Conservation (phyloP, 2,113 vertebrate genomes). For the Limnothrissa miodon region DNA sequence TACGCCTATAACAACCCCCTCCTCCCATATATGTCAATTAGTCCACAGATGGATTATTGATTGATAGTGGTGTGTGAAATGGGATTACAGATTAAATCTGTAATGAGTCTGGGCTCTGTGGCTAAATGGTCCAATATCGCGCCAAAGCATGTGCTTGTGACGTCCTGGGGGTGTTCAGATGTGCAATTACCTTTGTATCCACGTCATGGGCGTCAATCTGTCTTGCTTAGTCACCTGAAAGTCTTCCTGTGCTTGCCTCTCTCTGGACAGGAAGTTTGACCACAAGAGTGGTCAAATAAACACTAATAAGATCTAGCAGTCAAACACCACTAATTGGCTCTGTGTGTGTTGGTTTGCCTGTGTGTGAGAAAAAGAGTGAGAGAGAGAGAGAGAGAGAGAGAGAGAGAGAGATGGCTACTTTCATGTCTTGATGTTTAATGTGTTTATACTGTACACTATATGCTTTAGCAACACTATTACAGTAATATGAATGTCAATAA, state of each 20-base stretch:
- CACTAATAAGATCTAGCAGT: neutral
- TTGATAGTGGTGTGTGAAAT: neutral
- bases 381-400: neutral
- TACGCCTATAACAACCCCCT: too few species aligned
- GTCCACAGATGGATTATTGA: neutral
- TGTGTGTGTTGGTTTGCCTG: neutral
- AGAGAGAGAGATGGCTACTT: too few species aligned
- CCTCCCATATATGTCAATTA: too few species aligned
- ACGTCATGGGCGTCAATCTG: neutral
- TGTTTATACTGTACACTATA: too few species aligned
- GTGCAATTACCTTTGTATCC: neutral
- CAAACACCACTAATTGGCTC: neutral
- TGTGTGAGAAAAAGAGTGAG: neutral
- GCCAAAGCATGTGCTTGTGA: neutral
- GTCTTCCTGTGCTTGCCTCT: neutral
- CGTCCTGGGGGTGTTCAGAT: neutral
- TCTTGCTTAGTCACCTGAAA: neutral
- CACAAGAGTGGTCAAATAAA: neutral
- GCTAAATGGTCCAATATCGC: neutral
- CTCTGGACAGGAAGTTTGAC: neutral
- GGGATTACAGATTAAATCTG: neutral
- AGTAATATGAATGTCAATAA: too few species aligned
- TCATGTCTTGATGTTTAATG: too few species aligned
- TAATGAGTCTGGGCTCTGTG: neutral
- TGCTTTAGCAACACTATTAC: too few species aligned